Evolutionary conservation across 2,888 invertebrate species (phyloP).

Genomic region (Melanostoma scalare): DNA sequence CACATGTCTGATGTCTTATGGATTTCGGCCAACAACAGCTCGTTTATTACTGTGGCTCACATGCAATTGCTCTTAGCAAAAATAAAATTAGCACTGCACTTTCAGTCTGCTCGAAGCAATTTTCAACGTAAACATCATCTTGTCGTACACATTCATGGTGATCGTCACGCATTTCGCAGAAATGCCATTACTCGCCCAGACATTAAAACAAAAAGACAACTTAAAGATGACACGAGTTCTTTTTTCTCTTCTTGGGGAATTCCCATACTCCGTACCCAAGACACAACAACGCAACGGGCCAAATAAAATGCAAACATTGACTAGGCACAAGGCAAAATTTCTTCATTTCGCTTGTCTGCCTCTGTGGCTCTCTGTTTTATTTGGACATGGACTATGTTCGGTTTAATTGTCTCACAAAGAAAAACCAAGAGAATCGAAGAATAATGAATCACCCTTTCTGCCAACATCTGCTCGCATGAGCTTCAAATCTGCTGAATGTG

Average conservation of each 20-base stretch:
- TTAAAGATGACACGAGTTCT: constrained; percentile 23
- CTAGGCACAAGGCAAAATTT: constrained; percentile 35
- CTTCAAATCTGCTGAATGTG: not conserved
- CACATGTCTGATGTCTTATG: not conserved
- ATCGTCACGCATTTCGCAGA: constrained; percentile 59
- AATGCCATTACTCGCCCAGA: constrained; percentile 57
- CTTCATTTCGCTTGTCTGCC: constrained; percentile 21
- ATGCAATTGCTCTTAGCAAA: constrained; percentile 3
- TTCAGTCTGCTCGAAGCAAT: not conserved
- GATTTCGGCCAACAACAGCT: constrained; percentile 50
- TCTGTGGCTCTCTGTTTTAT: constrained; percentile 23
- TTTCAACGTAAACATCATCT: constrained; percentile 10
- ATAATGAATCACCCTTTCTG: constrained; percentile 57
- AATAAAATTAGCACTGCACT: constrained; percentile 26
- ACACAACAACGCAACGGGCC: constrained; percentile 40
- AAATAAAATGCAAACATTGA: constrained; percentile 31
- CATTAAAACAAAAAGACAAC: not conserved
- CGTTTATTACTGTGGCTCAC: constrained; percentile 19
- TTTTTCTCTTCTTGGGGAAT: constrained; percentile 45
- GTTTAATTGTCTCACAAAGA: constrained; percentile 65
- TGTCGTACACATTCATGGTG: constrained; percentile 10
- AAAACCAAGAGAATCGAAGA: constrained; percentile 21
- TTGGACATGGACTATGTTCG: constrained; percentile 45
- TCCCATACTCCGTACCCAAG: constrained; percentile 35
- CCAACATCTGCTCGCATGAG: constrained; percentile 47